Evolutionary conservation across 2,888 invertebrate genomes (phyloP).

Genomic region (Xylota segnis): DNA sequence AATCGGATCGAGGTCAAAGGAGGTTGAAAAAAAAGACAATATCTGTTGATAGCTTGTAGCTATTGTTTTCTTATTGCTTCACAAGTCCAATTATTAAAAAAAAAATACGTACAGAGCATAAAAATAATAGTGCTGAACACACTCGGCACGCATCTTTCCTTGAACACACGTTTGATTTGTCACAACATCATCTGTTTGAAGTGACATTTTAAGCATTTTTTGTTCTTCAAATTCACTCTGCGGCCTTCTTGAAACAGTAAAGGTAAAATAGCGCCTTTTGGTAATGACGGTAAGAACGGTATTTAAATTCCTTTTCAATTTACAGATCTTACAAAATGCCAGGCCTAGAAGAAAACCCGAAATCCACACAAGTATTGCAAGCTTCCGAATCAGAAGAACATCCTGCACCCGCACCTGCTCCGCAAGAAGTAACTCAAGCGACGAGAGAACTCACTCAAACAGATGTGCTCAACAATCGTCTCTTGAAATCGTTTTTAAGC

Average conservation of each 20-base stretch:
- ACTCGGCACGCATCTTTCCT: not conserved
- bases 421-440: constrained; percentile 72
- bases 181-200: not conserved
- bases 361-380: constrained; percentile 36
- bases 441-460: constrained; percentile 82
- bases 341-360: constrained; percentile 78
- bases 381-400: constrained; percentile 29
- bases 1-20: too few relatives aligned
- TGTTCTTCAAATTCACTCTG: not conserved
- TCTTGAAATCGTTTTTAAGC: constrained; percentile 80
- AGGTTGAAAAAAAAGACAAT: too few relatives aligned
- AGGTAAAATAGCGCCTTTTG: not conserved
- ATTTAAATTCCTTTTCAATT: not conserved
- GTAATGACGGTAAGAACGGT: not conserved
- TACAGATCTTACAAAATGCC: constrained; percentile 78
- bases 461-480: constrained; percentile 81
- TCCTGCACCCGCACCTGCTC: constrained; percentile 1
- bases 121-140: not conserved
- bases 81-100: too few relatives aligned
- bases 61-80: too few relatives aligned
- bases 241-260: not conserved
- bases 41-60: too few relatives aligned
- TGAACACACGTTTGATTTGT: not conserved
- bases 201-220: not conserved
- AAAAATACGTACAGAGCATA: too few relatives aligned